Conservation (phyloP, 2,797 vertebrate species). For the Scleropages formosus region DNA sequence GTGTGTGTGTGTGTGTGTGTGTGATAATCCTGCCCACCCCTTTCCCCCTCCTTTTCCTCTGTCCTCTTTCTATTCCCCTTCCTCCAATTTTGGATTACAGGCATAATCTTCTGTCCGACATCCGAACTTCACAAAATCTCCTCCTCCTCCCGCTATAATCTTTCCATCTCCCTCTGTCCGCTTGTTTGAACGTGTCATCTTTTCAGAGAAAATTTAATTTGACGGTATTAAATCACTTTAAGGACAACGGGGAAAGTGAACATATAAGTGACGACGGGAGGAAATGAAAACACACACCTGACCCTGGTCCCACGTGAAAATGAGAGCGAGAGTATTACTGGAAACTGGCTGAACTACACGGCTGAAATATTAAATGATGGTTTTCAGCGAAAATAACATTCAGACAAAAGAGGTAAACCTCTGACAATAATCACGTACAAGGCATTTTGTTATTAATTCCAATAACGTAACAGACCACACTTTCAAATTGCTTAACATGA, state of each 20-base stretch:
- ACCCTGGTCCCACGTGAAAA: neutral
- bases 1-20: slow-evolving; percentile 23
- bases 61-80: slow-evolving; percentile 46
- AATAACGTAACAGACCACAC: too few relatives aligned
- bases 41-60: slow-evolving; percentile 36
- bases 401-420: too few relatives aligned
- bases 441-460: too few relatives aligned
- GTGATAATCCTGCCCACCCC: slow-evolving; percentile 31
- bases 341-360: too few relatives aligned
- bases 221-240: neutral
- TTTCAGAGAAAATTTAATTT: too few relatives aligned
- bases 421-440: too few relatives aligned
- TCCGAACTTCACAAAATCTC: slow-evolving; percentile 65
- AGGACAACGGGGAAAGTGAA: neutral
- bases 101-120: slow-evolving; percentile 71
- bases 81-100: slow-evolving; percentile 69
- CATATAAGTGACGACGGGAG: neutral
- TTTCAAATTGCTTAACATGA: too few relatives aligned
- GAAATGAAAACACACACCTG: neutral
- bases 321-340: neutral
- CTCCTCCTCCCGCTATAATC: slow-evolving; percentile 57
- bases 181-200: slow-evolving; percentile 42
- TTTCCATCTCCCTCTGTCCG: slow-evolving; percentile 53
- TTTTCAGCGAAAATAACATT: too few relatives aligned
- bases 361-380: too few relatives aligned